phyloP scores from a whole-genome alignment of 2,797 vertebrate genomes.

The Cossypha caffra region DNA sequence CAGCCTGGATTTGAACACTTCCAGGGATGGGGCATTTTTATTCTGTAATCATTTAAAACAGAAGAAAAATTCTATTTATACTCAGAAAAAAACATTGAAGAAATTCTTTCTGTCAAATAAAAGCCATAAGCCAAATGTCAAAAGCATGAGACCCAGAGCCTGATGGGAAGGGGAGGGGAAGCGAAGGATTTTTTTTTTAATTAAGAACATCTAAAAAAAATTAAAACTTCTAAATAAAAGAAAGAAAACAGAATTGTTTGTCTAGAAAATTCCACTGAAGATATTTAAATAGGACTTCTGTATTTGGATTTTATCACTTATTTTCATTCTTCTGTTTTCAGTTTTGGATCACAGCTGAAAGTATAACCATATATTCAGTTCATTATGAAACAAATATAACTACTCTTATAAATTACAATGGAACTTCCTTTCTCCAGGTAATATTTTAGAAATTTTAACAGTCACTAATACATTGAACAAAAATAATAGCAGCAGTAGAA shows the following conservation, averaged over 20 bases:
- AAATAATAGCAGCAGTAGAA: background rate
- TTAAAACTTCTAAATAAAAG: background rate
- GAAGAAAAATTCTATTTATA: background rate
- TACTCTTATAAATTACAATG: background rate
- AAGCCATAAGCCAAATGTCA: constrained; percentile 41
- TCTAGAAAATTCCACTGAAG: constrained; percentile 31
- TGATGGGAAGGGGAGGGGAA: background rate
- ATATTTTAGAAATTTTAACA: background rate
- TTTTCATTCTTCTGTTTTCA: background rate
- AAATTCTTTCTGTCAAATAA: constrained; percentile 31
- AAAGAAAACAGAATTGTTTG: background rate
- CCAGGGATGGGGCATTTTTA: background rate
- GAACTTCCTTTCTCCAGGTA: background rate
- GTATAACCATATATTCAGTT: background rate
- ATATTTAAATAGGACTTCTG: constrained; percentile 52
- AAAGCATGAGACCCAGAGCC: constrained; percentile 15
- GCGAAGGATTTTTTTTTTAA: background rate
- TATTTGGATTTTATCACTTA: background rate
- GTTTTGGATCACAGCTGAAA: constrained; percentile 38
- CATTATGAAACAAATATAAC: background rate
- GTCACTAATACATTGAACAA: background rate
- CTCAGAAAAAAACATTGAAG: constrained; percentile 12
- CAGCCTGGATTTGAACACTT: background rate
- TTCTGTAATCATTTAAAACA: background rate
- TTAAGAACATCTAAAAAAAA: background rate